phyloP scores from a whole-genome alignment of 2,113 vertebrate genomes.

The Miniopterus natalensis region DNA sequence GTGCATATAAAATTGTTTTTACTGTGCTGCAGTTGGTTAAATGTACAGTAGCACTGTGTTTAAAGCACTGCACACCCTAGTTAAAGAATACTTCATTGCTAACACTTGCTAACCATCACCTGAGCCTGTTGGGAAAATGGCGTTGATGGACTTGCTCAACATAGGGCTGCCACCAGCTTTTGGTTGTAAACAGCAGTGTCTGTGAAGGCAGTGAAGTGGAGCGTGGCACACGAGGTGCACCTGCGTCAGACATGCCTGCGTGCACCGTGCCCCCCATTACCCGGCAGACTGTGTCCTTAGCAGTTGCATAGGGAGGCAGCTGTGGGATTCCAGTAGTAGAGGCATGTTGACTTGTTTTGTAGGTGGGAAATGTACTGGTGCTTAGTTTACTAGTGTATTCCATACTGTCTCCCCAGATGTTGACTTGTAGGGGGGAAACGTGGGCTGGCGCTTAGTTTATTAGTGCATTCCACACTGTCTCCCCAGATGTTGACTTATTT shows the following conservation, averaged over 20 bases:
- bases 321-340: neutral
- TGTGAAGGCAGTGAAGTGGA: accelerated
- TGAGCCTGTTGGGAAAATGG: neutral
- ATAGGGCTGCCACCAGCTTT: neutral
- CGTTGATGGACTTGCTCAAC: neutral
- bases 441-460: neutral
- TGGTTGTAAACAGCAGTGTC: accelerated
- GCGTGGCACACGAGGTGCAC: neutral
- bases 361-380: neutral
- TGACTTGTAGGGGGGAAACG: neutral
- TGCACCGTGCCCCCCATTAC: neutral
- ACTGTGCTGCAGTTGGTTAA: neutral
- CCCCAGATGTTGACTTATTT: constrained; percentile 98
- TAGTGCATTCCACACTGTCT: constrained; percentile 54
- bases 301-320: accelerated
- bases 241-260: too few relatives aligned
- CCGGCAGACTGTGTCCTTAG: accelerated
- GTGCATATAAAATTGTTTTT: accelerated
- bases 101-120: accelerated
- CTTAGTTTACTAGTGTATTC: neutral
- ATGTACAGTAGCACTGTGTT: neutral
- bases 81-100: accelerated
- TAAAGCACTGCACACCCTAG: accelerated
- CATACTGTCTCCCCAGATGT: constrained; percentile 84
- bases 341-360: neutral